Conservation (phyloP, 2,797 vertebrate genomes). For the Muscicapa comitata region DNA sequence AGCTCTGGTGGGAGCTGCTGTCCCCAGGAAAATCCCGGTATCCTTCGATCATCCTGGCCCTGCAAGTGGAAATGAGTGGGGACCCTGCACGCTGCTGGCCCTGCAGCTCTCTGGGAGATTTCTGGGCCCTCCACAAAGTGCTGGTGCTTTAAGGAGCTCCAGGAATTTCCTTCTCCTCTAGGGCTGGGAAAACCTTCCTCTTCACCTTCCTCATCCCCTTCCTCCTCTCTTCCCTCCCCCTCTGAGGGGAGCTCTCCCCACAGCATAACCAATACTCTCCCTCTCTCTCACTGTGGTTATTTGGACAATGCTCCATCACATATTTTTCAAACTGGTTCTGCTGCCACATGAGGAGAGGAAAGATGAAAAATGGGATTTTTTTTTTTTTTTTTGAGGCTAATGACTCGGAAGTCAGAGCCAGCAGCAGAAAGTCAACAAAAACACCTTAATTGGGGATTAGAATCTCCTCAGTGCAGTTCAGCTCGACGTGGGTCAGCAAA, state of each 20-base stretch:
- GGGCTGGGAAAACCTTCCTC: neutral
- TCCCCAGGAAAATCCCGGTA: fast-evolving
- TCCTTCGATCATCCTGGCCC: neutral
- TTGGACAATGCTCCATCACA: neutral
- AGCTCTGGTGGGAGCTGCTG: neutral
- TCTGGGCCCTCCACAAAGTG: fast-evolving
- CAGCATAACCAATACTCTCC: fast-evolving
- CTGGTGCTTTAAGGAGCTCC: neutral
- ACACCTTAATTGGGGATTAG: neutral
- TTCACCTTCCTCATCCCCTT: neutral
- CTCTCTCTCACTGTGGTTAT: neutral
- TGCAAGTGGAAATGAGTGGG: neutral
- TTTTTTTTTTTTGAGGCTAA: neutral
- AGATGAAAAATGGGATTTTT: neutral
- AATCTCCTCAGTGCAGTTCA: neutral
- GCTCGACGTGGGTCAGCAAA: neutral
- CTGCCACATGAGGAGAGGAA: neutral
- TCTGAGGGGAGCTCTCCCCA: fast-evolving
- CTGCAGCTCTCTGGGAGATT: neutral
- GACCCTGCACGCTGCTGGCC: fast-evolving
- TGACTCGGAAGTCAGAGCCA: neutral
- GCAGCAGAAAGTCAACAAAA: neutral
- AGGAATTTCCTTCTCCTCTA: neutral
- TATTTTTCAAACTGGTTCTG: neutral
- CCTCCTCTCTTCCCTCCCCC: neutral